These are phyloP conservation scores for Pseudopipra pipra DNA, from an alignment of 2,113 vertebrate species.

Conservation along the genomic window DNA sequence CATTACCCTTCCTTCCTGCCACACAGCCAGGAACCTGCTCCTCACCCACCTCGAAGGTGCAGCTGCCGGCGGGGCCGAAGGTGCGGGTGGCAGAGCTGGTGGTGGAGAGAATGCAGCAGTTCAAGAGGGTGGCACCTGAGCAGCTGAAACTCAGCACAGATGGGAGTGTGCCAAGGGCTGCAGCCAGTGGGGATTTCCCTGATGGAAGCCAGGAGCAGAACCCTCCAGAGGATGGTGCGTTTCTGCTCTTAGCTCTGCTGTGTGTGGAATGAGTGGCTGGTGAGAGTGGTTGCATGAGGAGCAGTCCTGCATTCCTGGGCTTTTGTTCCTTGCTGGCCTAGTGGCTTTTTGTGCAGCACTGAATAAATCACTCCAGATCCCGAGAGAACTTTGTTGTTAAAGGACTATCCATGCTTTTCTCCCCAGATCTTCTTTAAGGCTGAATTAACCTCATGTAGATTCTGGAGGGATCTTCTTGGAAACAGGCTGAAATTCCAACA, in stretches of 20 bases:
- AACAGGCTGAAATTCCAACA: background rate
- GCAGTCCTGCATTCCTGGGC: background rate
- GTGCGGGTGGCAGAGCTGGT: slow-evolving; percentile 77
- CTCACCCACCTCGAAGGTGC: background rate
- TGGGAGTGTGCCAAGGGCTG: background rate
- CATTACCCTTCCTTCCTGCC: background rate
- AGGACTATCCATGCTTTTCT: background rate
- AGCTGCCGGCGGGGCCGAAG: background rate
- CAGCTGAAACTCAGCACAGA: slow-evolving; percentile 65
- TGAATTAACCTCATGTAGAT: background rate
- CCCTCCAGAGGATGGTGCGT: slow-evolving; percentile 23
- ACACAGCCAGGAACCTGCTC: background rate
- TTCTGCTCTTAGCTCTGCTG: background rate
- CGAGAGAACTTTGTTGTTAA: background rate
- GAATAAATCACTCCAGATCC: background rate
- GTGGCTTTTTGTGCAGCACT: background rate
- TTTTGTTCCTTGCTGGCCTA: background rate
- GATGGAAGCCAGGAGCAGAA: background rate
- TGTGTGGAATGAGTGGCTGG: background rate
- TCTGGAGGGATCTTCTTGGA: background rate
- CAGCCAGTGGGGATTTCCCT: background rate
- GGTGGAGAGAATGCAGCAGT: slow-evolving; percentile 86
- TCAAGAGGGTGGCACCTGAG: slow-evolving; percentile 80
- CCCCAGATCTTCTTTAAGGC: background rate
- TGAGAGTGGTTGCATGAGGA: background rate